These are phyloP conservation scores for Xanthostigma xanthostigma DNA, from an alignment of 2,888 invertebrate genomes.

Conservation along the genomic window DNA sequence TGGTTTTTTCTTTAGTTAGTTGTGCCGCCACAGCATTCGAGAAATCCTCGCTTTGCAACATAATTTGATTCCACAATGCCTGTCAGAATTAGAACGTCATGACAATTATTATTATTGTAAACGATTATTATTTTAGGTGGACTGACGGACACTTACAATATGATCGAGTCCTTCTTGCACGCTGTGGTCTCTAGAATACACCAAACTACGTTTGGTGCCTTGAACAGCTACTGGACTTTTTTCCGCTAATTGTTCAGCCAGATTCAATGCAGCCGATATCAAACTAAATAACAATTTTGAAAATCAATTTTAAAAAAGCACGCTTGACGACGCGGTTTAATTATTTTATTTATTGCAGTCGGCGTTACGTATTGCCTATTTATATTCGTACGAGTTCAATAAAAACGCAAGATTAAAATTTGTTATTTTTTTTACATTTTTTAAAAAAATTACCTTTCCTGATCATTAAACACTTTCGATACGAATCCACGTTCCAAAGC, in stretches of 20 bases:
- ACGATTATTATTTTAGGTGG: conserved; percentile 18
- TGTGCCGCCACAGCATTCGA: conserved; percentile 63
- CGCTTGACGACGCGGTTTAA: background rate
- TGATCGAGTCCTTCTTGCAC: conserved; percentile 80
- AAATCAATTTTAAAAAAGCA: conserved; percentile 1
- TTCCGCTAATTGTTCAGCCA: conserved; percentile 66
- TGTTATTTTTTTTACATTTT: background rate
- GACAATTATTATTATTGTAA: background rate
- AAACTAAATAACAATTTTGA: conserved; percentile 34
- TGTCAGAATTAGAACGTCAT: conserved; percentile 30
- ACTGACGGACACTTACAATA: conserved; percentile 51
- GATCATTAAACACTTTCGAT: conserved; percentile 55
- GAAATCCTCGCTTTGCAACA: conserved; percentile 85
- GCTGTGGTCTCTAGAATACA: conserved; percentile 77
- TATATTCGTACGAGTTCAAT: background rate
- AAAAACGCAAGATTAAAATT: too few species aligned
- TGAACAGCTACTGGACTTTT: conserved; percentile 95
- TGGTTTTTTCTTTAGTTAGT: conserved; percentile 54
- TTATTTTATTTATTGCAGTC: background rate
- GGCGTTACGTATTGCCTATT: background rate
- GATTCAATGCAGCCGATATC: conserved; percentile 50
- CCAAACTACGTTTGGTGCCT: conserved; percentile 67
- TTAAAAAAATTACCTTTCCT: conserved; percentile 37
- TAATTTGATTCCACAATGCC: conserved; percentile 68
- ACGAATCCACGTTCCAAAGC: conserved; percentile 72